Conservation (phyloP, 2,888 invertebrate species). For the Drosophila trichaetosa region DNA sequence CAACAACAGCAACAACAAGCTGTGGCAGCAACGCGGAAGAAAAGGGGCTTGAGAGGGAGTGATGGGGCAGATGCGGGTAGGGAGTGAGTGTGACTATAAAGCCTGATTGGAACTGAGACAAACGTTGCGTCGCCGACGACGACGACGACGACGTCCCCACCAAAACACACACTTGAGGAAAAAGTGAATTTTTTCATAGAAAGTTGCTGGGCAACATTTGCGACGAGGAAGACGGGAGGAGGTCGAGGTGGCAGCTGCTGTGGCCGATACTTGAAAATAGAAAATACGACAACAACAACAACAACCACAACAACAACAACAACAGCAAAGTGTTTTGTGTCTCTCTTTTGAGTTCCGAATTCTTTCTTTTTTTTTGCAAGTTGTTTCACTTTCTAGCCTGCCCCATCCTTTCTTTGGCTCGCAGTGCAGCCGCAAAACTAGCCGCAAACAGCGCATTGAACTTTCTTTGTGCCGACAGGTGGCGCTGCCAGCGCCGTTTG, state of each 20-base stretch:
- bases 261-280: constrained; percentile 72
- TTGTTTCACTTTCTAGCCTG: constrained; percentile 46
- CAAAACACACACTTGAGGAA: constrained; percentile 61
- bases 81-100: constrained; percentile 18
- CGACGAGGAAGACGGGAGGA: constrained; percentile 24
- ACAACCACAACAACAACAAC: constrained; percentile 13
- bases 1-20: constrained; percentile 14
- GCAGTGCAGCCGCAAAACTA: constrained; percentile 38
- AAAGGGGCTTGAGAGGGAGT: constrained; percentile 1
- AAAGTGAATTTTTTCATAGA: constrained; percentile 82
- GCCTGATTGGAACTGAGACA: constrained; percentile 57
- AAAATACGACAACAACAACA: constrained; percentile 52
- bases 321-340: constrained; percentile 22
- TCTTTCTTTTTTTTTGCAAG: constrained; percentile 31
- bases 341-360: constrained; percentile 39
- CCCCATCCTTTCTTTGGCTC: not conserved
- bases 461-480: constrained; percentile 44
- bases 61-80: not conserved
- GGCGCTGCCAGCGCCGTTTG: constrained; percentile 38
- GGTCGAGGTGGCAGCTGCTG: constrained; percentile 34
- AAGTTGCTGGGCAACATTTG: constrained; percentile 80
- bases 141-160: constrained; percentile 25
- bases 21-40: constrained; percentile 19
- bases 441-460: not conserved
- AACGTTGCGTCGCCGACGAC: constrained; percentile 14